These are phyloP conservation scores for Cydia strobilella DNA, from an alignment of 1,140 invertebrate species.

Conservation along the genomic window DNA sequence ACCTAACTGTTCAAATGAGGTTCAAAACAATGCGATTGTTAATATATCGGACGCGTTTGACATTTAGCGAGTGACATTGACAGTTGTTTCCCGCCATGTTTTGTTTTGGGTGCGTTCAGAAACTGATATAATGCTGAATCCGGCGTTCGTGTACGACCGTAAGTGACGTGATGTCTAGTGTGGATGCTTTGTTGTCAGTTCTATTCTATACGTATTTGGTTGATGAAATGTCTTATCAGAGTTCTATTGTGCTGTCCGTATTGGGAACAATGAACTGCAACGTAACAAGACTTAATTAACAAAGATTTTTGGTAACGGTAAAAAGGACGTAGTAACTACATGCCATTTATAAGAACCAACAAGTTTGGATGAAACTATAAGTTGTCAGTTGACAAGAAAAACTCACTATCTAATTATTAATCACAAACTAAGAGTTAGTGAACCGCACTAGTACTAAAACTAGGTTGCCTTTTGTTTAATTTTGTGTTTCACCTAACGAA, in stretches of 20 bases:
- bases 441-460: no score
- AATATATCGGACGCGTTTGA: constrained; percentile 1
- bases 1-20: not conserved
- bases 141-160: constrained; percentile 61
- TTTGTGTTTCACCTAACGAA: no score
- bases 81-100: constrained; percentile 44
- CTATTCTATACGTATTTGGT: not conserved
- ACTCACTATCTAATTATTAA: no score
- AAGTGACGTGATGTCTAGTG: constrained; percentile 40
- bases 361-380: no score
- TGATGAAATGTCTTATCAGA: not conserved
- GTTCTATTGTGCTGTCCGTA: not conserved
- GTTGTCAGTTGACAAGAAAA: no score
- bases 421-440: no score
- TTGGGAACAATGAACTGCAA: not conserved
- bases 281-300: not conserved
- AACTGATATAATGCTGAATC: constrained; percentile 55
- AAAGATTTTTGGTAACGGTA: no score
- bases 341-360: no score
- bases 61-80: constrained; percentile 24
- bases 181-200: not conserved
- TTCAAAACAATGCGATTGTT: constrained; percentile 6
- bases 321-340: no score
- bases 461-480: no score
- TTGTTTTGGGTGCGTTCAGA: constrained; percentile 36